These are phyloP conservation scores for Pomatostomus ruficeps DNA, from an alignment of 2,113 vertebrate species.

Conservation along the genomic window DNA sequence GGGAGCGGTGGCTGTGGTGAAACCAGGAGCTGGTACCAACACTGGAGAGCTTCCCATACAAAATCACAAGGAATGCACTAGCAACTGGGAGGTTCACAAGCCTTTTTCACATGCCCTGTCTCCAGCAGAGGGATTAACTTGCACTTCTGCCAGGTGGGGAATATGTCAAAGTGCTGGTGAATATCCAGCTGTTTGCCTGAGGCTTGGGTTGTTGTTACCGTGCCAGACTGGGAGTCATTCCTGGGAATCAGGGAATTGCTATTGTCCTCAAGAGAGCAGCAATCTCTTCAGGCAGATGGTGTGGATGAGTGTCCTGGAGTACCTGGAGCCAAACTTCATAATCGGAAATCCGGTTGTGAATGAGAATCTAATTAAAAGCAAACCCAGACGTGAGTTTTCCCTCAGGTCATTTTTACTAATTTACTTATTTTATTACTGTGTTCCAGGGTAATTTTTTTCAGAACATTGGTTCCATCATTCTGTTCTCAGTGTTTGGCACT, in stretches of 20 bases:
- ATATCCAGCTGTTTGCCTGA: neutral
- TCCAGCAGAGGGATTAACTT: neutral
- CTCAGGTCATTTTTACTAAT: neutral
- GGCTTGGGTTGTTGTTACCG: neutral
- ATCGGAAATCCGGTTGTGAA: neutral
- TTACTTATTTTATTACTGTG: neutral
- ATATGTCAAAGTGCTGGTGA: neutral
- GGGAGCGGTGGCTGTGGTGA: rapidly evolving
- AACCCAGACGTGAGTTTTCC: neutral
- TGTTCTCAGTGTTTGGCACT: conserved; percentile 96
- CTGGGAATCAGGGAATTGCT: neutral
- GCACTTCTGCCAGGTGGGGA: neutral
- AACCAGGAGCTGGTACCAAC: neutral
- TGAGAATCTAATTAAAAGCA: neutral
- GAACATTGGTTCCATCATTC: conserved; percentile 96
- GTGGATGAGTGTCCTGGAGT: neutral
- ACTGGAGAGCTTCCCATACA: neutral
- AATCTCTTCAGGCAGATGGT: neutral
- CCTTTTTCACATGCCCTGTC: neutral
- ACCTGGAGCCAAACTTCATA: neutral
- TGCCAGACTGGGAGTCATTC: neutral
- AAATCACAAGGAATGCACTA: neutral
- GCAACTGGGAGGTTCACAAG: neutral
- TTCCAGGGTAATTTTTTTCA: conserved; percentile 98
- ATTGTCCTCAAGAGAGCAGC: neutral